A percentile compares a stretch with the other conserved stretches of the same genome.
Conservation (phyloP, 2,113 vertebrate species). For the Pelmatolapia mariae region DNA sequence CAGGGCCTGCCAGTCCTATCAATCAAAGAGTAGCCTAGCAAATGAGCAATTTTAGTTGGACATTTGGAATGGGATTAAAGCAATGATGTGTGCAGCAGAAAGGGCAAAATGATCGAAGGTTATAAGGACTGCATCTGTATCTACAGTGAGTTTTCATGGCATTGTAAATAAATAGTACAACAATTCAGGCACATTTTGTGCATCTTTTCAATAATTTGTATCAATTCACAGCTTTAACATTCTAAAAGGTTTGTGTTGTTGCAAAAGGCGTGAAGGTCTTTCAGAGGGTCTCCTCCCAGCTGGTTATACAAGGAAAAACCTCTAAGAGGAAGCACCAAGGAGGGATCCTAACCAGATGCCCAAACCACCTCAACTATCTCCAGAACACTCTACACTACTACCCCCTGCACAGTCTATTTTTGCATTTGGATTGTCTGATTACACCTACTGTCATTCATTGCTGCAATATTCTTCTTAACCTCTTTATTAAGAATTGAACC, state of each 20-base stretch:
- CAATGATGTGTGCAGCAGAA: not conserved
- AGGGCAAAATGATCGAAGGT: not conserved
- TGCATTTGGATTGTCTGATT: not conserved
- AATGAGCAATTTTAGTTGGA: not conserved
- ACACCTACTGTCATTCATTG: not conserved
- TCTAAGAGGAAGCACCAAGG: not conserved
- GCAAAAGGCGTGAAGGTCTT: not conserved
- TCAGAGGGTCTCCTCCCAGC: not conserved
- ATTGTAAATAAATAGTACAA: not conserved
- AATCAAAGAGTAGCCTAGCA: constrained; percentile 4
- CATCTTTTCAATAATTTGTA: not conserved
- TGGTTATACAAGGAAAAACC: not conserved
- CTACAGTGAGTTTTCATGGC: not conserved
- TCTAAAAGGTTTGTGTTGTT: not conserved
- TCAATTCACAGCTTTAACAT: not conserved
- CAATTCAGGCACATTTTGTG: not conserved
- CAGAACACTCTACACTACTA: not conserved
- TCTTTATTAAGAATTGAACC: not conserved
- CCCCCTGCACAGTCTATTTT: not conserved
- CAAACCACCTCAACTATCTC: not conserved
- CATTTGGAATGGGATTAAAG: not conserved
- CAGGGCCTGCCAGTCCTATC: not conserved
- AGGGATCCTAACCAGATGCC: not conserved
- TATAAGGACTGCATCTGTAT: not conserved
- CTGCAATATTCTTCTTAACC: not conserved